Conservation (phyloP, 1,140 invertebrate genomes). For the Sinella curviseta region DNA sequence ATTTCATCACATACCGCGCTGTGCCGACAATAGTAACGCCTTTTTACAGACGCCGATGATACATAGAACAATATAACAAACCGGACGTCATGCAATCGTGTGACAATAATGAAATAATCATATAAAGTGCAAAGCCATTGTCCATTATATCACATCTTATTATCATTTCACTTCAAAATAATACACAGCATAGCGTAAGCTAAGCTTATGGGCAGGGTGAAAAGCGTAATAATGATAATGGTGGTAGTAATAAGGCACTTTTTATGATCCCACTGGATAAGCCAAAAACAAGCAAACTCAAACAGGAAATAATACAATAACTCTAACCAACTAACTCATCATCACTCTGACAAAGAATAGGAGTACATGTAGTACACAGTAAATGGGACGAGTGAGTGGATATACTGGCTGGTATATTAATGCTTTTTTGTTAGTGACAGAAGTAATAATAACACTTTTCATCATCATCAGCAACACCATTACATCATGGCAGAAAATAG, state of each 20-base stretch:
- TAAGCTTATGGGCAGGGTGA: not conserved
- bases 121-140: conserved; percentile 5
- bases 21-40: too few species aligned
- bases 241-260: not conserved
- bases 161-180: not conserved
- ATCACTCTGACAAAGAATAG: not conserved
- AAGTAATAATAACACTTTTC: conserved; percentile 22
- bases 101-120: conserved; percentile 20
- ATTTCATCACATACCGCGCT: too few species aligned
- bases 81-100: not conserved
- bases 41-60: too few species aligned
- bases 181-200: too few species aligned
- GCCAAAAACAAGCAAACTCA: not conserved
- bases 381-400: not conserved
- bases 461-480: conserved; percentile 10
- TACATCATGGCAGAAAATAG: not conserved
- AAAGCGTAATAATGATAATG: not conserved
- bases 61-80: not conserved
- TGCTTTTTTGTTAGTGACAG: not conserved
- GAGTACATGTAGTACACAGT: not conserved
- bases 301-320: conserved; percentile 2
- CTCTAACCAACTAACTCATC: not conserved
- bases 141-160: not conserved
- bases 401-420: not conserved
- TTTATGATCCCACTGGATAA: not conserved